phyloP scores from a whole-genome alignment of 2,113 vertebrate genomes.

The Rhineura floridana region DNA sequence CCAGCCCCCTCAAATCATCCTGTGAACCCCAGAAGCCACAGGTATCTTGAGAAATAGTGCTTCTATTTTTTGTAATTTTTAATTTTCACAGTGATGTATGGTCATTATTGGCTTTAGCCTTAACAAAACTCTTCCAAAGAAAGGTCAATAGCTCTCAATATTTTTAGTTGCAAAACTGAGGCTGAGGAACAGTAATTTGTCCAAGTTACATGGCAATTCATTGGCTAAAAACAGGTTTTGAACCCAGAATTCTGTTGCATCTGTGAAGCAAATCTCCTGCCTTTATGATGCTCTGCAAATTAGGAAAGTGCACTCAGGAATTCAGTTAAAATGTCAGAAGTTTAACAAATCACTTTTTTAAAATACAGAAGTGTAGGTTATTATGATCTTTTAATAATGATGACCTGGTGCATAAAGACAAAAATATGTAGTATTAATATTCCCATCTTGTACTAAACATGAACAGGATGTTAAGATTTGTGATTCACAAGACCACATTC shows the following conservation, averaged over 20 bases:
- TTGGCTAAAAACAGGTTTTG: background rate
- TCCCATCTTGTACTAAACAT: slow-evolving; percentile 1
- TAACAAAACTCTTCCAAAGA: background rate
- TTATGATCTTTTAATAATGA: slow-evolving; percentile 24
- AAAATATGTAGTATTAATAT: background rate
- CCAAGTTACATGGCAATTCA: background rate
- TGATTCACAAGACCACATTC: background rate
- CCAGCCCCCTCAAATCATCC: background rate
- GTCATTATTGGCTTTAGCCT: background rate
- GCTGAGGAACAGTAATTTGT: background rate
- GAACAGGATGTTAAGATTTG: background rate
- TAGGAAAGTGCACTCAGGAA: slow-evolving; percentile 14
- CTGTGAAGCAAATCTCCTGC: background rate
- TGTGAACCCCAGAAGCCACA: background rate
- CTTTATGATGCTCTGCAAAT: background rate
- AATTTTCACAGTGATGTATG: background rate
- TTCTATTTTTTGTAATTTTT: background rate
- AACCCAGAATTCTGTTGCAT: background rate
- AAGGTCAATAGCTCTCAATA: background rate
- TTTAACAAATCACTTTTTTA: background rate
- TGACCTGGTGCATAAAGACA: background rate
- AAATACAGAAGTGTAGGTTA: slow-evolving; percentile 20
- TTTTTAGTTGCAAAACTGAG: background rate
- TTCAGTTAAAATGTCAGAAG: background rate
- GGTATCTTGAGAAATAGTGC: background rate